phyloP scores from a whole-genome alignment of 2,797 vertebrate species.

The Anguilla marmorata region DNA sequence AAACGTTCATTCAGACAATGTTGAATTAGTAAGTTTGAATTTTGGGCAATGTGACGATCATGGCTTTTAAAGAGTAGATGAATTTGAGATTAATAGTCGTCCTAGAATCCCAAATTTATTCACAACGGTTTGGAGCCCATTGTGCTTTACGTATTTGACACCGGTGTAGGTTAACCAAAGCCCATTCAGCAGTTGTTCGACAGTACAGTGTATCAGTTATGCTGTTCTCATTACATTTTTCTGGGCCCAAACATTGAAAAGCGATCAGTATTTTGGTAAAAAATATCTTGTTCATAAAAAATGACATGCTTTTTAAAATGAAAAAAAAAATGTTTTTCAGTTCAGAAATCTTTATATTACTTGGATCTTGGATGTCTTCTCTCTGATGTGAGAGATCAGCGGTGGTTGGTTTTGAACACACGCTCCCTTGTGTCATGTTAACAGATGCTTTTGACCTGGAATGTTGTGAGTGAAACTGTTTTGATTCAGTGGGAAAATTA shows the following conservation, averaged over 20 bases:
- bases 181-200: neutral
- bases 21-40: neutral
- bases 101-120: neutral
- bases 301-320: neutral
- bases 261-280: neutral
- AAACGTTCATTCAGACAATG: neutral
- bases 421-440: neutral
- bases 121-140: neutral
- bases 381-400: neutral
- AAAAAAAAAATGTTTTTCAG: neutral
- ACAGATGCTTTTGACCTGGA: neutral
- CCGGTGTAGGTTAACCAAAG: neutral
- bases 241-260: neutral
- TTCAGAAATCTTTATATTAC: neutral
- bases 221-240: neutral
- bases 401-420: neutral
- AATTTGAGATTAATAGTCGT: neutral
- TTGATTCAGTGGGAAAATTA: constrained; percentile 12
- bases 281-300: neutral
- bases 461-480: constrained; percentile 1
- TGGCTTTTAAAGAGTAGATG: neutral
- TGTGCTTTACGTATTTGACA: neutral
- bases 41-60: neutral
- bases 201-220: neutral
- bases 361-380: neutral